These are phyloP conservation scores for Cryptoblepharus egeriae DNA, from an alignment of 2,797 vertebrate genomes.

Conservation along the genomic window DNA sequence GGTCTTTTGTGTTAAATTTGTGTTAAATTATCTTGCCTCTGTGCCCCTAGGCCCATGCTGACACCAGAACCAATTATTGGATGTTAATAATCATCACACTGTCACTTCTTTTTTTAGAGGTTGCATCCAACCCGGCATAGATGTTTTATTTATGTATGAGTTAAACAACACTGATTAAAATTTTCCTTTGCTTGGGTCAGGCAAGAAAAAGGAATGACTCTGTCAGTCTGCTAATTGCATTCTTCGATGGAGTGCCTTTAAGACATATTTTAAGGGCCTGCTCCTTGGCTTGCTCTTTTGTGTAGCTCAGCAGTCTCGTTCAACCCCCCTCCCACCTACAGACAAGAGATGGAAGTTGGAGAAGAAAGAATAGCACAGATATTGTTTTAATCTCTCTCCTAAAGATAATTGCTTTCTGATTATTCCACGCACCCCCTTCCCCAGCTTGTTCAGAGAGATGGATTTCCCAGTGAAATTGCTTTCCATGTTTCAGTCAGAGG, in stretches of 20 bases:
- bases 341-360: not conserved
- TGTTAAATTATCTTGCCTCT: constrained; percentile 11
- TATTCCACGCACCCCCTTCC: constrained; percentile 18
- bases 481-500: constrained; percentile 57
- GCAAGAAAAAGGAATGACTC: not conserved
- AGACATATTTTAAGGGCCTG: not conserved
- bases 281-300: rapidly evolving
- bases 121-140: not conserved
- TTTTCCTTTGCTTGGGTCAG: constrained; percentile 2
- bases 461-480: constrained; percentile 59
- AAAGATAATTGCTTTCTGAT: constrained; percentile 67
- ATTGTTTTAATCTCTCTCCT: constrained; percentile 69
- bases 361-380: constrained; percentile 24
- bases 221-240: not conserved
- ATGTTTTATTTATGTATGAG: constrained; percentile 16
- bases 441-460: constrained; percentile 53
- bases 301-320: not conserved
- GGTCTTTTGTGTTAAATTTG: constrained; percentile 14
- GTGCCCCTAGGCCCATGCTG: not conserved
- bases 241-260: not conserved
- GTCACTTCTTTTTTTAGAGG: not conserved
- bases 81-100: not conserved
- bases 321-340: not conserved
- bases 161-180: not conserved
- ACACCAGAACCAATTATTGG: not conserved